A percentile compares a stretch with the other conserved stretches of the same genome.
Evolutionary conservation across 2,888 invertebrate species (phyloP).

Genomic region (Willowsia nigromaculata): DNA sequence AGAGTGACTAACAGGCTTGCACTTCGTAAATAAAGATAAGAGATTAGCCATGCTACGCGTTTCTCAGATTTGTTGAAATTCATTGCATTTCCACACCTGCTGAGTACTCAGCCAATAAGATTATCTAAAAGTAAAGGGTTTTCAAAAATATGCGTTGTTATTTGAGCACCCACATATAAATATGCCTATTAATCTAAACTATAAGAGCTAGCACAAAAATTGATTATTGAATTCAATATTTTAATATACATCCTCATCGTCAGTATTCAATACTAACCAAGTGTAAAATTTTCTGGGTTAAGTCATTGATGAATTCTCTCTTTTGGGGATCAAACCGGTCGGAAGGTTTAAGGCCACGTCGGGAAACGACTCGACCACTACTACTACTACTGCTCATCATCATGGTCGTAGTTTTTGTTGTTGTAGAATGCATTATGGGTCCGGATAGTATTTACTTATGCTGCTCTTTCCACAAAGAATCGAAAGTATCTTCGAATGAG

Average conservation of each 20-base stretch:
- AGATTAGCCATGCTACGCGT: neutral
- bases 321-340: conserved; percentile 91
- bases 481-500: neutral
- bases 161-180: no score
- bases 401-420: conserved; percentile 25
- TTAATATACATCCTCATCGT: neutral
- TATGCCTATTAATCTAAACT: no score
- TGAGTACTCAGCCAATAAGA: conserved; percentile 38
- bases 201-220: no score
- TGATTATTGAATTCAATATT: neutral
- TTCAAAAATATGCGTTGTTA: no score
- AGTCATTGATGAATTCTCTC: conserved; percentile 88
- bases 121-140: no score
- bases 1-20: no score
- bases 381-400: conserved; percentile 59
- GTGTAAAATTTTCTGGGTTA: conserved; percentile 91
- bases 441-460: no score
- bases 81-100: conserved; percentile 45
- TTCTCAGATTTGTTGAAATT: neutral
- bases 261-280: conserved; percentile 84
- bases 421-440: neutral
- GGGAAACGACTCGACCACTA: conserved; percentile 83
- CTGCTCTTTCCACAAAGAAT: neutral
- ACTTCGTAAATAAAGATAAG: no score
- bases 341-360: conserved; percentile 91